Evolutionary conservation across 1,140 invertebrate genomes (phyloP).

Genomic region (Bombyx mandarina): DNA sequence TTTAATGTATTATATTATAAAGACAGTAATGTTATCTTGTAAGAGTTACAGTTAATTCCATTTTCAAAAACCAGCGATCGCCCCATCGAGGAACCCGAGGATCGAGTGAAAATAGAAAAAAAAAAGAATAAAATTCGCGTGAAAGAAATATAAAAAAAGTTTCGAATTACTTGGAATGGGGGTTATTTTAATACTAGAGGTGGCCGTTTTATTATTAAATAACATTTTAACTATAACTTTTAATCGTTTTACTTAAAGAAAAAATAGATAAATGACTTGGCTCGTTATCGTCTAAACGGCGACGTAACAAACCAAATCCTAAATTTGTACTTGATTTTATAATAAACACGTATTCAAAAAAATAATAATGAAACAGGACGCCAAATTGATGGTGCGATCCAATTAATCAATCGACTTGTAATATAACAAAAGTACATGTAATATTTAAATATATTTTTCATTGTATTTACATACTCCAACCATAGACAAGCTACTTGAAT

Average conservation of each 20-base stretch:
- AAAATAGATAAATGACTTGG: constrained; percentile 29
- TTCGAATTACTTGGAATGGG: constrained; percentile 35
- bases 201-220: constrained; percentile 14
- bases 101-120: constrained; percentile 16
- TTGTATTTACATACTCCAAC: constrained; percentile 13
- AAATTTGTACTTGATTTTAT: constrained; percentile 60
- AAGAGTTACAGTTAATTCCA: too few relatives aligned
- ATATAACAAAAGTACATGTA: constrained; percentile 6
- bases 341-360: constrained; percentile 24
- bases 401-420: constrained; percentile 10
- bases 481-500: not conserved
- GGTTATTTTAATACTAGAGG: constrained; percentile 29
- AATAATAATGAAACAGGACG: constrained; percentile 31
- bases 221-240: not conserved
- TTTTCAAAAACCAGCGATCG: too few relatives aligned
- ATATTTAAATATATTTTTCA: constrained; percentile 2
- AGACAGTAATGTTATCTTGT: too few relatives aligned
- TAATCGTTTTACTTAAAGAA: constrained; percentile 10
- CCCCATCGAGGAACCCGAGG: too few relatives aligned
- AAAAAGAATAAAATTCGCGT: constrained; percentile 34
- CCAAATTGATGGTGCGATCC: constrained; percentile 38
- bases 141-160: constrained; percentile 19
- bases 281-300: constrained; percentile 19
- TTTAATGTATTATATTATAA: too few relatives aligned
- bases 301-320: constrained; percentile 34